Evolutionary conservation across 2,797 vertebrate species (phyloP).

Genomic region (Buceros bicornis): DNA sequence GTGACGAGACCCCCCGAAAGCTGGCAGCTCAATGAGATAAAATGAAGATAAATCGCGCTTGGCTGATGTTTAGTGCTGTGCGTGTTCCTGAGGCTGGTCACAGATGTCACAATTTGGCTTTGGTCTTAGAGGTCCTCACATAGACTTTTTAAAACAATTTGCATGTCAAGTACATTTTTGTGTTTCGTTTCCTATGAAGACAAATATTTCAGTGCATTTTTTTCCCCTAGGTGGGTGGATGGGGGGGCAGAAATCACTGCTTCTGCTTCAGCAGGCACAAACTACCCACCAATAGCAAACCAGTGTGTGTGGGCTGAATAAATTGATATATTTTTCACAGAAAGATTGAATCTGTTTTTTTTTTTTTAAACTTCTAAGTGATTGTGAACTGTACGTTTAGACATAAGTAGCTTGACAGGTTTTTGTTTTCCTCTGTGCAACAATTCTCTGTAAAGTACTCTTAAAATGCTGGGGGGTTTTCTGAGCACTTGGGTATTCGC

Average conservation of each 20-base stretch:
- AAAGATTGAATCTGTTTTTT: background rate
- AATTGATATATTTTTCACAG: background rate
- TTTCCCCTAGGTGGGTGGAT: conserved; percentile 20
- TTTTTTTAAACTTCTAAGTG: background rate
- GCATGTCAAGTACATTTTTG: conserved; percentile 27
- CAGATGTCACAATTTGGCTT: background rate
- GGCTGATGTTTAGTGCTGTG: background rate
- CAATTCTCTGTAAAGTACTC: background rate
- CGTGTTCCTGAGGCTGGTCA: background rate
- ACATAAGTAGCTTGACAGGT: background rate
- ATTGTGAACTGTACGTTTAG: background rate
- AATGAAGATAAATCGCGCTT: conserved; percentile 20
- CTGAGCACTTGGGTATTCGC: fast-evolving
- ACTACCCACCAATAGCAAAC: background rate
- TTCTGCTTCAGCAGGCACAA: background rate
- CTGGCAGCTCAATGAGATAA: fast-evolving
- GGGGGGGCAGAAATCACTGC: background rate
- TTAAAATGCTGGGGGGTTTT: background rate
- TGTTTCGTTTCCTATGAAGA: background rate
- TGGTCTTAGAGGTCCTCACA: background rate
- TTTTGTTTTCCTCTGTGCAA: fast-evolving
- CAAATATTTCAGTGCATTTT: conserved; percentile 43
- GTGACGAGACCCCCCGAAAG: background rate
- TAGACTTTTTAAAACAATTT: background rate
- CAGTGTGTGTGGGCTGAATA: background rate